Evolutionary conservation across 2,797 vertebrate species (phyloP).

Genomic region (Graptemys geographica): DNA sequence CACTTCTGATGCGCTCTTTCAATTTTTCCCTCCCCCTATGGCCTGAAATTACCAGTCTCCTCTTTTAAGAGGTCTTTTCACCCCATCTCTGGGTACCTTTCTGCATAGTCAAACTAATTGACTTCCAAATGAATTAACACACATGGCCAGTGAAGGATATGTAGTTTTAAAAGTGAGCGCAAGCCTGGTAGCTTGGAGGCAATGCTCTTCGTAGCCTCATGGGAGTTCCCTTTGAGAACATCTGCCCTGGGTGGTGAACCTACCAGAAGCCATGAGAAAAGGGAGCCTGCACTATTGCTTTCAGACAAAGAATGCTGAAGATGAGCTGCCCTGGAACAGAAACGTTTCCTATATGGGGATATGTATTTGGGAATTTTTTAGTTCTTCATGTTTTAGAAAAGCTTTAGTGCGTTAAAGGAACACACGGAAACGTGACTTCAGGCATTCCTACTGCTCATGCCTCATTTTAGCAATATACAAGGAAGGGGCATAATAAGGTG

Average conservation of each 20-base stretch:
- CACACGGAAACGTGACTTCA: not conserved
- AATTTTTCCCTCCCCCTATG: not conserved
- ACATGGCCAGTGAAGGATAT: not conserved
- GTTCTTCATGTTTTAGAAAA: too few relatives aligned
- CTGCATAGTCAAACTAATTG: not conserved
- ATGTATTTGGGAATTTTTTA: not conserved
- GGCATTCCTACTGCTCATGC: not conserved
- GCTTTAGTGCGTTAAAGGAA: not conserved
- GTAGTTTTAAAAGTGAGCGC: not conserved
- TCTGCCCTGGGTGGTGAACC: not conserved
- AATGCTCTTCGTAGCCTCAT: constrained; percentile 29
- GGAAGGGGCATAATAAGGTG: not conserved
- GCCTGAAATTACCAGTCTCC: not conserved
- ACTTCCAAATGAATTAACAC: constrained; percentile 33
- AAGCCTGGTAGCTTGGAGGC: constrained; percentile 11
- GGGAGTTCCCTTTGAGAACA: constrained; percentile 5
- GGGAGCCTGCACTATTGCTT: too few relatives aligned
- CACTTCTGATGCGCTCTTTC: not conserved
- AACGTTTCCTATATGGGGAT: not conserved
- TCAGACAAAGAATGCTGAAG: not conserved
- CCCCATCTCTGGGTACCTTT: not conserved
- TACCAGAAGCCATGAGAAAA: not conserved
- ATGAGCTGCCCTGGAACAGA: not conserved
- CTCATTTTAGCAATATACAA: not conserved
- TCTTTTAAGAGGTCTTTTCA: not conserved